Evolutionary conservation across 2,888 invertebrate species (phyloP), one percentile per base, ranked within the genome.

Genomic region (Drosophila phalerata): DNA sequence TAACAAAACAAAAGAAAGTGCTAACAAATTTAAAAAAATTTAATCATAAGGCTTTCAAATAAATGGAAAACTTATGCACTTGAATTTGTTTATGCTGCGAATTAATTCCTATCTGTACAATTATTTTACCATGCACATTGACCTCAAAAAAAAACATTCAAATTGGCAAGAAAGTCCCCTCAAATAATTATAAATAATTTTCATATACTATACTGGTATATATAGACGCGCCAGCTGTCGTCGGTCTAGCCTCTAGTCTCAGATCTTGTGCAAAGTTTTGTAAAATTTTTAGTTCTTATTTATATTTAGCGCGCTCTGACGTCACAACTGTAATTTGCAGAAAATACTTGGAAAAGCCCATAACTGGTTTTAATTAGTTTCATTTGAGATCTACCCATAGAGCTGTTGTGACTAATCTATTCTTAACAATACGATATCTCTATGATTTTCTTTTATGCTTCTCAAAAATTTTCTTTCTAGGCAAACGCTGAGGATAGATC

Each of bases 351-450:
- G 67, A 71, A 74, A 60, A 62, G 49, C 56, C 71, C 60, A 17
- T 62, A 58, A 75, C 79, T 77, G 62, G 62, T 68, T 77, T 60
- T 57, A 70, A 42, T 78, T n/a, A 63, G 72, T 75, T 78, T 64
- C 17, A 56, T 52, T 52, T 37, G 28, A 3, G 15, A 52, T 30
- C 22, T 17, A 51, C 37, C n/a, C n/a, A 19, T n/a, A 38, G 28
- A 43, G 19, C 58, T 30, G 3, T 10, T 42, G 17, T 64, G 37
- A 48, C 47, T 52, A 34, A 61, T 30, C 17, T 19, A 28, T 43
- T 42, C 11, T 40, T 49, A 42, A 40, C 19, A 19, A 8, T 38
- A 28, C 25, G 38, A 47, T 9, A 55, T 55, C 8, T 19, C n/a
- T 32, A 8, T 43, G n/a, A 30, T 11, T 43, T 43, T 5, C 17